Conservation (phyloP, 2,888 invertebrate genomes). For the Helleia helle region DNA sequence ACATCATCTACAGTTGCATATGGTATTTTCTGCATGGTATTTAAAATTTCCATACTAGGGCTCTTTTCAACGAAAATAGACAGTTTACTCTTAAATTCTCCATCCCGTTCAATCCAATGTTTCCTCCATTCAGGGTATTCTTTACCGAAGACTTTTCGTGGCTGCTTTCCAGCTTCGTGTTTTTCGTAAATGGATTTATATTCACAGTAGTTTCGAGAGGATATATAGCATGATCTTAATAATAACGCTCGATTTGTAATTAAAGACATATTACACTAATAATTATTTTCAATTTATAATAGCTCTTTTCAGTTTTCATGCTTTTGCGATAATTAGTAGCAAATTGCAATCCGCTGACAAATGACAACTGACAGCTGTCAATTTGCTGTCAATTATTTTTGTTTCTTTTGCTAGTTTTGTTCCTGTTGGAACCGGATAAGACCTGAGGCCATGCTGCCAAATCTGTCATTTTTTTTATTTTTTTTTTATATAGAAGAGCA, state of each 20-base stretch:
- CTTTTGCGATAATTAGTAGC: too few species aligned
- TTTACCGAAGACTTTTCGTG: constrained; percentile 47
- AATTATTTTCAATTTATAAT: too few species aligned
- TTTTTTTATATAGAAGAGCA: too few species aligned
- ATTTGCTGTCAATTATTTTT: too few species aligned
- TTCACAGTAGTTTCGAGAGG: constrained; percentile 42
- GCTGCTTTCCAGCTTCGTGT: constrained; percentile 45
- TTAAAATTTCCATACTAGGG: constrained; percentile 48
- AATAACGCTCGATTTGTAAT: constrained; percentile 28
- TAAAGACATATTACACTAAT: too few species aligned
- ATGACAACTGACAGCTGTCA: too few species aligned
- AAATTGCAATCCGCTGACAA: too few species aligned
- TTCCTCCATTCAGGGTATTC: constrained; percentile 76
- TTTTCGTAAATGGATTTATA: constrained; percentile 49
- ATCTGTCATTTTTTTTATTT: too few species aligned
- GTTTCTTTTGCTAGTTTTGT: too few species aligned
- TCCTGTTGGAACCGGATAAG: too few species aligned
- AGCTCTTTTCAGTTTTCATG: too few species aligned
- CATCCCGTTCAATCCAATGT: constrained; percentile 72
- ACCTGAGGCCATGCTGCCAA: too few species aligned
- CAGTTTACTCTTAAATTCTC: constrained; percentile 73
- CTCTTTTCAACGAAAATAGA: constrained; percentile 66
- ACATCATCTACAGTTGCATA: constrained; percentile 62
- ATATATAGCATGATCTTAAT: constrained; percentile 17
- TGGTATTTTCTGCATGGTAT: constrained; percentile 65